Percentiles rank a stretch among this genome's conserved stretches.
Evolutionary conservation across 1,140 invertebrate genomes (phyloP).

Genomic region (Elymnias hypermnestra): DNA sequence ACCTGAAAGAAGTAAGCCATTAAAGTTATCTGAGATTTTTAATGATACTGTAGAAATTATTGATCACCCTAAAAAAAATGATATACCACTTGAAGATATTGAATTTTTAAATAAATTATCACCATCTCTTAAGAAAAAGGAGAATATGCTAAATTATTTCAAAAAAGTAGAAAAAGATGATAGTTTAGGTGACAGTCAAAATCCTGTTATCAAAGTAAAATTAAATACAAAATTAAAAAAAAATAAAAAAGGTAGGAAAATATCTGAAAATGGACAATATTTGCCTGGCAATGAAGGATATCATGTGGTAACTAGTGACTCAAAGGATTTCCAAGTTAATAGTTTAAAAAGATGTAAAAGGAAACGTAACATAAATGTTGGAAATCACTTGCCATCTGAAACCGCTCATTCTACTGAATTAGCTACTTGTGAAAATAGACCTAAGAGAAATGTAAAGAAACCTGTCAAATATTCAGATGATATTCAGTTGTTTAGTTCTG

Average conservation of each 20-base stretch:
- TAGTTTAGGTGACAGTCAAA: no score
- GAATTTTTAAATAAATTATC: constrained; percentile 67
- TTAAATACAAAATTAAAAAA: not conserved
- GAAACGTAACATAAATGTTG: constrained; percentile 23
- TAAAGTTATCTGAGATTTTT: constrained; percentile 44
- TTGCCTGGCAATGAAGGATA: no score
- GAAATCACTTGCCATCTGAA: no score
- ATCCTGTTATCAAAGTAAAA: constrained; percentile 2
- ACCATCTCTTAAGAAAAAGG: constrained; percentile 76
- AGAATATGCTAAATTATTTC: constrained; percentile 78
- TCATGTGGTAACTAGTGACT: not conserved
- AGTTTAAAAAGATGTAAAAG: constrained; percentile 28
- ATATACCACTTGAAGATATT: constrained; percentile 45
- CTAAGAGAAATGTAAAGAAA: constrained; percentile 53
- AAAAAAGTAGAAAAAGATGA: constrained; percentile 36
- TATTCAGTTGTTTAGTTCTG: constrained; percentile 44
- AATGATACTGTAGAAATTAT: constrained; percentile 23
- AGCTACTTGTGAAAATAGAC: constrained; percentile 35
- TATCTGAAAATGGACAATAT: not conserved
- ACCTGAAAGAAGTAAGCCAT: constrained; percentile 17
- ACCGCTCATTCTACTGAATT: no score
- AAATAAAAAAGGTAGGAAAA: not conserved
- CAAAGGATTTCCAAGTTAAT: not conserved
- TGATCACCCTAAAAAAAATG: constrained; percentile 14
- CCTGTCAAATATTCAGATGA: constrained; percentile 62